Percentiles rank a stretch among this genome's conserved stretches.
Conservation (phyloP, 2,797 vertebrate species). For the Perodicticus potto region DNA sequence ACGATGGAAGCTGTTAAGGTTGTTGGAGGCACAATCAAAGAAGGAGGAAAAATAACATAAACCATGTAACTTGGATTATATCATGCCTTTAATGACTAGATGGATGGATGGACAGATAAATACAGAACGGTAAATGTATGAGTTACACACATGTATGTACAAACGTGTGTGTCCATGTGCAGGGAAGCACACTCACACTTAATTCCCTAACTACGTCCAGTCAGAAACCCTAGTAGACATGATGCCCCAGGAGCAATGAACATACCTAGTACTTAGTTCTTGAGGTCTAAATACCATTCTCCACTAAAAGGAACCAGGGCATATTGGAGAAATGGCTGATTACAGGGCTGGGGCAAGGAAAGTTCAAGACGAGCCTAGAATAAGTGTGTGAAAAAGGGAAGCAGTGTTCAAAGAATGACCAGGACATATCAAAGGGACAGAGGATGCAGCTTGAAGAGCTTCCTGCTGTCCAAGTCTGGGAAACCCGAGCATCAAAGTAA, state of each 20-base stretch:
- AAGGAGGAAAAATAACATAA: not conserved
- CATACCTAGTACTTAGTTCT: not conserved
- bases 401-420: not conserved
- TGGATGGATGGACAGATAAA: not conserved
- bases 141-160: not conserved
- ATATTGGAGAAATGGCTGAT: constrained; percentile 13
- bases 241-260: not conserved
- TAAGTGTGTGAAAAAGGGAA: not conserved
- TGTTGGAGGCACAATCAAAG: not conserved
- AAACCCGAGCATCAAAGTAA: not conserved
- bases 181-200: not conserved
- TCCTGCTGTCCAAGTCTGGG: not conserved
- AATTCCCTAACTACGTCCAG: not conserved
- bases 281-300: constrained; percentile 51
- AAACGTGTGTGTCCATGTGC: not conserved
- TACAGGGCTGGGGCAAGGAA: not conserved
- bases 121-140: not conserved
- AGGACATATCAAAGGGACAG: not conserved
- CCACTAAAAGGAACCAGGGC: constrained; percentile 7
- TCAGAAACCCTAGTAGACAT: not conserved
- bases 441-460: not conserved
- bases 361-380: not conserved
- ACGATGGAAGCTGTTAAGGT: not conserved
- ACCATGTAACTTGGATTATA: not conserved
- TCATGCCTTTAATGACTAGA: not conserved